phyloP scores from a whole-genome alignment of 2,888 invertebrate species.

The Eupithecia insigniata region DNA sequence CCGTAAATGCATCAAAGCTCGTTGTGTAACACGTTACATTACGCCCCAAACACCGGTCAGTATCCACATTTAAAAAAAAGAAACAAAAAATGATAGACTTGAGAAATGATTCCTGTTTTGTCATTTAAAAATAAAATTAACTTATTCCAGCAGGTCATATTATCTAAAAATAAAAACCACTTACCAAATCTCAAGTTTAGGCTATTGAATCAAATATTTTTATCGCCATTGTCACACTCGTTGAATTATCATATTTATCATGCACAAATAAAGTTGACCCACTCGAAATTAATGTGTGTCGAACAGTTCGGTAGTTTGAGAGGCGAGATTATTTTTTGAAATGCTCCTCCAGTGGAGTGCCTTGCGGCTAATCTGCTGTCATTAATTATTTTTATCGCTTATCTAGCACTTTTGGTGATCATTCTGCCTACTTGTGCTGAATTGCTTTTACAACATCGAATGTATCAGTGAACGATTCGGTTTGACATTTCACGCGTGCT shows the following conservation, averaged over 20 bases:
- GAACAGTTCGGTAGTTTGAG: conserved; percentile 76
- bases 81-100: neutral
- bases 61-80: too few species aligned
- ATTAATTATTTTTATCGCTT: conserved; percentile 84
- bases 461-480: conserved; percentile 55
- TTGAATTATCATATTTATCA: conserved; percentile 74
- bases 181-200: conserved; percentile 19
- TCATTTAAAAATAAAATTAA: neutral
- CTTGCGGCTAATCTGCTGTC: conserved; percentile 79
- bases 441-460: conserved; percentile 63
- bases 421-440: conserved; percentile 59
- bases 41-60: too few species aligned
- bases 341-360: conserved; percentile 82
- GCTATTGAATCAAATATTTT: conserved; percentile 36
- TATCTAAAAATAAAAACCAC: neutral
- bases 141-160: neutral
- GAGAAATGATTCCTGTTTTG: neutral
- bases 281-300: conserved; percentile 76
- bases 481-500: conserved; percentile 32
- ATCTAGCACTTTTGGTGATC: conserved; percentile 78
- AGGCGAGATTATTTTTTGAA: conserved; percentile 82
- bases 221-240: conserved; percentile 49
- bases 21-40: too few species aligned
- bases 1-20: too few species aligned
- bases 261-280: conserved; percentile 75